Percentiles rank a stretch among this genome's conserved stretches.
Conservation (phyloP, 2,888 invertebrate genomes). For the Pardosa pseudoannulata region DNA sequence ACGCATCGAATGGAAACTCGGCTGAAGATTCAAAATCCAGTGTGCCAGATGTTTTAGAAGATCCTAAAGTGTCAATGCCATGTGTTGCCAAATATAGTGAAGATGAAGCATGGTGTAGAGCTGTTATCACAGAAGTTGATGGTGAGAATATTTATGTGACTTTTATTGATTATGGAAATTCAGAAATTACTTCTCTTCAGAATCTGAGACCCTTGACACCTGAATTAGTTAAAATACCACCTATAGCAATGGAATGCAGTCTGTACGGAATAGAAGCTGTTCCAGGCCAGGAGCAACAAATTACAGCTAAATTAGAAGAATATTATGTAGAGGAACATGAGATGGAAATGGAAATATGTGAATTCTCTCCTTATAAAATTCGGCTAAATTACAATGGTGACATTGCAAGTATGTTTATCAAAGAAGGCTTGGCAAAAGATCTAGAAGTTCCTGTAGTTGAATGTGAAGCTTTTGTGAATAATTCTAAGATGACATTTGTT, state of each 20-base stretch:
- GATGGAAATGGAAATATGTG: conserved; percentile 44
- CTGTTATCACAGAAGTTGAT: conserved; percentile 58
- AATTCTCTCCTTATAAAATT: conserved; percentile 23
- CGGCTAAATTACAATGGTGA: conserved; percentile 33
- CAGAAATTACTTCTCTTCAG: conserved; percentile 74
- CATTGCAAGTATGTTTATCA: conserved; percentile 22
- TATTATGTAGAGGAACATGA: conserved; percentile 46
- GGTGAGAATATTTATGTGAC: conserved; percentile 74
- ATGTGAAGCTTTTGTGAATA: neutral
- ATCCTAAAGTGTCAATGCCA: conserved; percentile 24
- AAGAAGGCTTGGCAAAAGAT: conserved; percentile 30
- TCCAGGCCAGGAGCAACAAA: conserved; percentile 31
- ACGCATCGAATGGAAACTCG: neutral
- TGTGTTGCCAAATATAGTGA: conserved; percentile 68
- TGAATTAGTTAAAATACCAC: conserved; percentile 75
- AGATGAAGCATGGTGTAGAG: conserved; percentile 65
- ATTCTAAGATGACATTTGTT: neutral
- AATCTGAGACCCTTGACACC: conserved; percentile 75
- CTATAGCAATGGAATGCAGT: conserved; percentile 75
- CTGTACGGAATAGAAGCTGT: conserved; percentile 73
- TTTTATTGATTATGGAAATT: conserved; percentile 77
- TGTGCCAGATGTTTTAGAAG: conserved; percentile 32
- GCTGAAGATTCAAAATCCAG: neutral
- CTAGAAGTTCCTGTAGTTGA: neutral
- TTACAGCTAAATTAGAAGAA: conserved; percentile 45